Evolutionary conservation across 2,113 vertebrate genomes (phyloP).

Genomic region (Oryctolagus cuniculus): mOryCun1.1 NC_091436.1:10302501-10303000

Average conservation of each 20-base stretch:
- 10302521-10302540: not conserved
- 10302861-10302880: not conserved
- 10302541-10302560: not conserved
- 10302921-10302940: conserved; percentile 23
- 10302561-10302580: conserved; percentile 1
- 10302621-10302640: no score
- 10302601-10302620: no score
- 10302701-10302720: no score
- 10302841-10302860: not conserved
- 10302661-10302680: no score
- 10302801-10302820: no score
- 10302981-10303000: conserved; percentile 41
- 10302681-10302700: no score
- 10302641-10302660: no score
- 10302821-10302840: not conserved
- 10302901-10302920: conserved; percentile 12
- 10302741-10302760: no score
- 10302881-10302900: not conserved
- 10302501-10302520: not conserved
- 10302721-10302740: no score
- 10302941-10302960: conserved; percentile 26
- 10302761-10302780: no score
- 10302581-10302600: no score
- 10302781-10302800: no score
- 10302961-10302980: not conserved